Conservation (phyloP, 2,113 vertebrate species). For the Myrmophylax atrothorax region DNA sequence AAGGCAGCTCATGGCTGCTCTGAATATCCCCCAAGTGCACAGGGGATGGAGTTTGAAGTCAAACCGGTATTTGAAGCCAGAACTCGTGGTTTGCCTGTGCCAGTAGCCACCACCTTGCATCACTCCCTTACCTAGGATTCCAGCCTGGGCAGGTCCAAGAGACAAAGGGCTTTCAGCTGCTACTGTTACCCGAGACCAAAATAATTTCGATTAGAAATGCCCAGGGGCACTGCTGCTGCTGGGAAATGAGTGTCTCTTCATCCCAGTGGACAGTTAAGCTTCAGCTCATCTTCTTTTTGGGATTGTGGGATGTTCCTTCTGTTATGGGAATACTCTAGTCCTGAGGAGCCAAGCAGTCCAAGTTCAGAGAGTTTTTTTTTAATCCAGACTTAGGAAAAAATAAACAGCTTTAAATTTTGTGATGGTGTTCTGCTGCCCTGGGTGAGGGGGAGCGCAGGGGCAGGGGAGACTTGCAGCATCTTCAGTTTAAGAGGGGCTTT, state of each 20-base stretch:
- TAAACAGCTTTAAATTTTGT: background rate
- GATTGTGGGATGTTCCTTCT: background rate
- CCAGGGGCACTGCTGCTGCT: accelerated
- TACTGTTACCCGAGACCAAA: background rate
- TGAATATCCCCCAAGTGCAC: background rate
- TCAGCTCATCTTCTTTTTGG: background rate
- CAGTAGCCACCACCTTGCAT: background rate
- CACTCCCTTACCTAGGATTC: background rate
- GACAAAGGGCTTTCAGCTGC: background rate
- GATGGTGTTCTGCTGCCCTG: background rate
- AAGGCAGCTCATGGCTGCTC: background rate
- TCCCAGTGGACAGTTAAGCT: background rate
- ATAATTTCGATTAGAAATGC: background rate
- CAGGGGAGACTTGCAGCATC: accelerated
- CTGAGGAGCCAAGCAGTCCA: background rate
- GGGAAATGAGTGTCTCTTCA: background rate
- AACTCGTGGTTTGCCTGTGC: background rate
- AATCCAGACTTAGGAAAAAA: background rate
- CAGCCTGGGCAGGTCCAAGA: background rate
- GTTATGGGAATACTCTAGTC: background rate
- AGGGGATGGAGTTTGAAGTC: background rate
- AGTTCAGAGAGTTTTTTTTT: background rate
- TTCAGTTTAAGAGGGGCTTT: background rate
- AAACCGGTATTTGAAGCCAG: background rate
- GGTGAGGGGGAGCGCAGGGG: background rate